These are phyloP conservation scores for Exocentrus adspersus DNA, from an alignment of 2,888 invertebrate genomes.

Conservation along the genomic window DNA sequence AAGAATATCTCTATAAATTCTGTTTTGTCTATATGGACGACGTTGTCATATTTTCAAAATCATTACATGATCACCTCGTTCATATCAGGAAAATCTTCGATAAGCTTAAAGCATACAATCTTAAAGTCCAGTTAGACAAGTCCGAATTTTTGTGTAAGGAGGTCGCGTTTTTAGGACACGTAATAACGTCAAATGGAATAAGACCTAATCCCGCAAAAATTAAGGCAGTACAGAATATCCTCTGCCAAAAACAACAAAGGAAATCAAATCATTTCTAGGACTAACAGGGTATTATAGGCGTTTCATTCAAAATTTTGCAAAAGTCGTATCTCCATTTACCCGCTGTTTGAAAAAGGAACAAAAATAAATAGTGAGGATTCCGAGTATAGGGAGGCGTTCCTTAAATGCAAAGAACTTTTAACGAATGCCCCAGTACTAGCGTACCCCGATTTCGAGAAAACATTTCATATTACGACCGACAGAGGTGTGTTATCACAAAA, in stretches of 20 bases:
- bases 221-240: constrained; percentile 7
- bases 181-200: constrained; percentile 52
- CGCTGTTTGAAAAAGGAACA: constrained; percentile 35
- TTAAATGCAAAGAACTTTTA: constrained; percentile 42
- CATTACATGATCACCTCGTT: constrained; percentile 45
- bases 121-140: constrained; percentile 50
- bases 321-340: constrained; percentile 31
- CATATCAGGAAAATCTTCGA: constrained; percentile 36
- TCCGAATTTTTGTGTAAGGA: constrained; percentile 47
- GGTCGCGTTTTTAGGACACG: constrained; percentile 53
- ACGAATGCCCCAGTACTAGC: constrained; percentile 41
- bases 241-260: constrained; percentile 43
- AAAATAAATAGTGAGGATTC: constrained; percentile 29
- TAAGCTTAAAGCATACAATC: constrained; percentile 30
- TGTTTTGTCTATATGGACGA: constrained; percentile 36
- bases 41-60: constrained; percentile 31
- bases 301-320: background rate
- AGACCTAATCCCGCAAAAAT: constrained; percentile 55
- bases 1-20: constrained; percentile 10
- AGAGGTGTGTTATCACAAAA: constrained; percentile 42
- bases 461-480: constrained; percentile 44
- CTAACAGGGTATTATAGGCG: too few species aligned
- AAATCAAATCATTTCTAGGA: constrained; percentile 43
- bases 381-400: constrained; percentile 34
- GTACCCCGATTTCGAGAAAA: constrained; percentile 42